Base-by-base conservation (phyloP, 2,797 vertebrate species). In the Acridotheres tristis region DNA sequence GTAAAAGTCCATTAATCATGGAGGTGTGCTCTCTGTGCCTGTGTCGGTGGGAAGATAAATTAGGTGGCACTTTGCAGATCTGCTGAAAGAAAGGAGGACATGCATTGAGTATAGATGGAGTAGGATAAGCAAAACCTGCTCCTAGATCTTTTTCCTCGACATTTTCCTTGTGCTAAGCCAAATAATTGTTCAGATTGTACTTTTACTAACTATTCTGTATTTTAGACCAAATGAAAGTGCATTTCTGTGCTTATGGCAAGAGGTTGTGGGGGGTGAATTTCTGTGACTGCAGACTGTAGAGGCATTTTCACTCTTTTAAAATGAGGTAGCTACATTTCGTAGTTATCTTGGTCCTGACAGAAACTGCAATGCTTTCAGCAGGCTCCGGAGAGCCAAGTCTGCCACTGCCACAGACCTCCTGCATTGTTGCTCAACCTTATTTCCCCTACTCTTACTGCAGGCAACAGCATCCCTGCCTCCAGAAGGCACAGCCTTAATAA, bases 1-100 rank as follows among this genome's bases (percentile, higher is more conserved):
- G 79, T 27, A 69, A 81, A 91, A 88, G 69, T 78, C 90, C 85
- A 95, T 96, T 91, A 88, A 95, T 96, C 91, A 93, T 2, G 55
- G 91, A 90, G 77, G 66, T 84, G 83, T 88, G 77, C 77, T 91
- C 66, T 25, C 61, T 45, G 18, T 14, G 53, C 47, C 74, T 68
- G 50, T 61, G 38, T 5, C 15, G 2, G 68, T 68, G 83, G 91
- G 62, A 91, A 94, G 91, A 96, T 84, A 93, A 88, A 96, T 94
- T 55, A 88, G 85, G 67, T 42, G 55, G 55, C 5, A 14, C 36
- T 69, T 42, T 84, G 76, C 79, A 89, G 75, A 91, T 54, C 72
- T 54, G 78, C 61, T 80, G 63, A 47, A 76, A 63, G 82, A 90
- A 21, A 88, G 68, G 61, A 93, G 61, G 34, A 58, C 72, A 80